Conservation (phyloP, 2,113 vertebrate genomes). For the Atlantisia rogersi region DNA sequence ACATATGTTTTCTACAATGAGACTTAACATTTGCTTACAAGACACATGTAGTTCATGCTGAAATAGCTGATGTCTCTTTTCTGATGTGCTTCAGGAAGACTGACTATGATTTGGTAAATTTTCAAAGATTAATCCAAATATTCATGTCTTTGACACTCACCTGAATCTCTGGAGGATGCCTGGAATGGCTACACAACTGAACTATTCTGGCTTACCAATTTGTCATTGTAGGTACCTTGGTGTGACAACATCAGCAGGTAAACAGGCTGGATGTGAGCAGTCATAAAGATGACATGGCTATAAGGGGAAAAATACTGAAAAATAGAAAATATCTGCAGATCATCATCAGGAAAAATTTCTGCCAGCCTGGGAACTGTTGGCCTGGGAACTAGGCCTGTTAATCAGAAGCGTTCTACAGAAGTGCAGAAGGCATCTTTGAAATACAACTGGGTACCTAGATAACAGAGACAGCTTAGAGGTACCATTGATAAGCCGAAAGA, state of each 20-base stretch:
- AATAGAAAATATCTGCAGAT: not conserved
- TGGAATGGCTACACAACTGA: not conserved
- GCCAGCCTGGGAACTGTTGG: not conserved
- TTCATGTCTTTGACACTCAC: not conserved
- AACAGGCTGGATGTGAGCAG: not conserved
- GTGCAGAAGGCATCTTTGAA: not conserved
- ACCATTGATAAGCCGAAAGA: not conserved
- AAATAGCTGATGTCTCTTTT: not conserved
- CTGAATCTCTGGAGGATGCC: not conserved
- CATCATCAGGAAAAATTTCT: not conserved
- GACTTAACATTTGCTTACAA: not conserved
- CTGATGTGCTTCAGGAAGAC: not conserved
- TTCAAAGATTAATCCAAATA: not conserved
- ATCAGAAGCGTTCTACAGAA: not conserved
- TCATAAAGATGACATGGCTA: rapidly evolving
- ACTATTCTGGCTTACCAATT: not conserved
- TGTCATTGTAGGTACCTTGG: not conserved
- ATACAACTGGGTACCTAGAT: not conserved
- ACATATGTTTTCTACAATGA: not conserved
- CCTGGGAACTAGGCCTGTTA: not conserved
- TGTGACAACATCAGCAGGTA: not conserved
- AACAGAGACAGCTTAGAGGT: not conserved
- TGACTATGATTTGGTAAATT: not conserved
- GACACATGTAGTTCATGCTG: not conserved
- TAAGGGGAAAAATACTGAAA: not conserved